phyloP scores from a whole-genome alignment of 2,888 invertebrate genomes.

The Heteromyza rotundicornis region DNA sequence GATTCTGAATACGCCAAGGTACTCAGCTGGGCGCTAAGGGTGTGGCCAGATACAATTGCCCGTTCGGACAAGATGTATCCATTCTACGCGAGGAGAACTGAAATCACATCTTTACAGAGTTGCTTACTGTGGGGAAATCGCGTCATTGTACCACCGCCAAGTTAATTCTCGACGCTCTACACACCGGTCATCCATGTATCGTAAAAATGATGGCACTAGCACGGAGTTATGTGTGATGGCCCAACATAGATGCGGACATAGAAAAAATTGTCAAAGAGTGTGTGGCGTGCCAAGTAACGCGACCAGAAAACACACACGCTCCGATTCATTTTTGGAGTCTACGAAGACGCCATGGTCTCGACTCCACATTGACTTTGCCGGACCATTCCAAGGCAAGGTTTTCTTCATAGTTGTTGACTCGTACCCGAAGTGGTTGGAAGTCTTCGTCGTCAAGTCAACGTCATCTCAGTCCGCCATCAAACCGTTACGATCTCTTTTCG shows the following conservation, averaged over 20 bases:
- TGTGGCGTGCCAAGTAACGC: constrained; percentile 4
- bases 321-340: neutral
- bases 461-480: constrained; percentile 18
- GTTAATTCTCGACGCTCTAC: neutral
- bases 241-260: neutral
- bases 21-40: too few relatives aligned
- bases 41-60: neutral
- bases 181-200: neutral
- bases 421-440: constrained; percentile 22
- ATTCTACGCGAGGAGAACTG: constrained; percentile 3
- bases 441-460: constrained; percentile 17
- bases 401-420: constrained; percentile 17
- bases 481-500: constrained; percentile 15
- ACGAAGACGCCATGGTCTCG: neutral
- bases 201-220: constrained; percentile 2
- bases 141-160: constrained; percentile 8
- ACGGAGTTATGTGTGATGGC: neutral
- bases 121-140: constrained; percentile 23
- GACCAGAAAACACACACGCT: neutral
- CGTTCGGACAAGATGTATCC: neutral
- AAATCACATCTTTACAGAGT: constrained; percentile 9
- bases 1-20: too few relatives aligned
- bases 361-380: constrained; percentile 10
- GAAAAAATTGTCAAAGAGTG: too few relatives aligned
- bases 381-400: constrained; percentile 4